Evolutionary conservation across 2,113 vertebrate species (phyloP).

Genomic region (Parus major): DNA sequence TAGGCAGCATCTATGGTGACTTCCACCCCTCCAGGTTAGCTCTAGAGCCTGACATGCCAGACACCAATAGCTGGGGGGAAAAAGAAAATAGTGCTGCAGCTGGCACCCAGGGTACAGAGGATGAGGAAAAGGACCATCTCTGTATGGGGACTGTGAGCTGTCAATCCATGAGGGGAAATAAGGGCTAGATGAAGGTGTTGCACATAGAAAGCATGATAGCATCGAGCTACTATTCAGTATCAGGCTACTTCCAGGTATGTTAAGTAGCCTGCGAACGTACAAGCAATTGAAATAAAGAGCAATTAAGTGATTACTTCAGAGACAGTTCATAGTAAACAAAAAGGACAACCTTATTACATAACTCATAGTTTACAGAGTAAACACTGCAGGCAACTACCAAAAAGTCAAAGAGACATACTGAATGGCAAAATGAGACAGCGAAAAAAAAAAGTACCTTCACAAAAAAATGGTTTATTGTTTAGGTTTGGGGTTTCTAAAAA

Average conservation of each 20-base stretch:
- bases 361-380: not conserved
- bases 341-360: not conserved
- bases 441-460: not conserved
- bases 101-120: not conserved
- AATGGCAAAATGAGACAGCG: not conserved
- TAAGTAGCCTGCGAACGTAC: not conserved
- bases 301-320: not conserved
- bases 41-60: not conserved
- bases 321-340: not conserved
- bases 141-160: not conserved
- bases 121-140: not conserved
- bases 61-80: fast-evolving
- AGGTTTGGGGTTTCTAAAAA: fast-evolving
- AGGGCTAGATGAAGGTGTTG: not conserved
- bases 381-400: not conserved
- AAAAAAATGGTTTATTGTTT: not conserved
- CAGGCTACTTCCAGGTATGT: not conserved
- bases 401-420: not conserved
- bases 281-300: not conserved
- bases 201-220: not conserved
- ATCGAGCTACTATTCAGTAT: not conserved
- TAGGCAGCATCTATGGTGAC: not conserved
- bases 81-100: not conserved
- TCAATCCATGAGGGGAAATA: not conserved
- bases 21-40: not conserved